phyloP scores from a whole-genome alignment of 1,140 invertebrate genomes.

The Zaprionus camerounensis region DNA sequence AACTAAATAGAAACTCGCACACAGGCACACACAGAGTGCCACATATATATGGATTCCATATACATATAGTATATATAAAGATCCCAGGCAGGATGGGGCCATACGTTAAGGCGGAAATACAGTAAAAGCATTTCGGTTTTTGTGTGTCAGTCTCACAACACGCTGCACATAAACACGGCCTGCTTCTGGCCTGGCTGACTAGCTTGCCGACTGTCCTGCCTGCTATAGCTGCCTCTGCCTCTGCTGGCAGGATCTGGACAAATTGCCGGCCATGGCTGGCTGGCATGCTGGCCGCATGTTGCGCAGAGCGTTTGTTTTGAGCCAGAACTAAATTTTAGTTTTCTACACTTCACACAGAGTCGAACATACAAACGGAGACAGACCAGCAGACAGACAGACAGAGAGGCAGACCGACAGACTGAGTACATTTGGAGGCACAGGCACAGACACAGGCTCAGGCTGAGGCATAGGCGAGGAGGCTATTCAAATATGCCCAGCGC shows the following conservation, averaged over 20 bases:
- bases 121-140: slow-evolving; percentile 79
- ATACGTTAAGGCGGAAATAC: slow-evolving; percentile 74
- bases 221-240: background rate
- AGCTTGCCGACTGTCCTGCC: background rate
- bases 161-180: slow-evolving; percentile 66
- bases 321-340: slow-evolving; percentile 77
- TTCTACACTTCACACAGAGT: slow-evolving; percentile 69
- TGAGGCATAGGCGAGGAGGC: slow-evolving; percentile 26
- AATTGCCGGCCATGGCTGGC: slow-evolving; percentile 64
- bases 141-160: slow-evolving; percentile 57
- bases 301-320: slow-evolving; percentile 56
- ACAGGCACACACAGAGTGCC: slow-evolving; percentile 18
- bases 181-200: slow-evolving; percentile 8
- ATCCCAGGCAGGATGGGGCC: slow-evolving; percentile 36
- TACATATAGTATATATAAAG: slow-evolving; percentile 9
- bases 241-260: slow-evolving; percentile 60
- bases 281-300: slow-evolving; percentile 64
- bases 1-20: slow-evolving; percentile 73
- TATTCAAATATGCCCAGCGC: slow-evolving; percentile 76
- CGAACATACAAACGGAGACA: slow-evolving; percentile 20
- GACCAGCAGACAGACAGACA: slow-evolving; percentile 15
- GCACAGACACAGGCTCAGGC: slow-evolving; percentile 16
- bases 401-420: slow-evolving; percentile 1
- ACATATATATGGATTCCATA: slow-evolving; percentile 14
- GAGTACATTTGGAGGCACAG: slow-evolving; percentile 8